Conservation (phyloP, 2,888 invertebrate genomes). For the Cerceris rybyensis region DNA sequence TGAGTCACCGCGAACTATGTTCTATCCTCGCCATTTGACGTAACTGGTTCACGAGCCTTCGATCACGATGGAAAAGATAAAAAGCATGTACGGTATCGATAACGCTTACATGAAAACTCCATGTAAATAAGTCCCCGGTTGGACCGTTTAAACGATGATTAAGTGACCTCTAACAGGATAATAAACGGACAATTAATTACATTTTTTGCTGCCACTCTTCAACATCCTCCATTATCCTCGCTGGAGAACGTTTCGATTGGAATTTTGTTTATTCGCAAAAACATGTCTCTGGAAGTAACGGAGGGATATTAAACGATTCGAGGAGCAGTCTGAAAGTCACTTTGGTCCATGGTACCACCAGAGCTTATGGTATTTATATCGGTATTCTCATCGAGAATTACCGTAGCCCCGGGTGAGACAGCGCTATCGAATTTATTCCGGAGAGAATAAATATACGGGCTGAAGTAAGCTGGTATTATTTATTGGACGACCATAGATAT, state of each 20-base stretch:
- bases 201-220: not conserved
- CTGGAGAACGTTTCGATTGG: too few species aligned
- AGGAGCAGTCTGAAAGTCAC: too few species aligned
- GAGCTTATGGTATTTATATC: not conserved
- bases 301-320: too few species aligned
- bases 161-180: constrained; percentile 7
- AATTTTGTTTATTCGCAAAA: too few species aligned
- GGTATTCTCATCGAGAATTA: not conserved
- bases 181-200: constrained; percentile 39
- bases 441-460: not conserved
- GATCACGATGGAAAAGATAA: constrained; percentile 26
- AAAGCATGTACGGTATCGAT: constrained; percentile 29
- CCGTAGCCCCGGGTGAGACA: not conserved
- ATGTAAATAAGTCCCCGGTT: constrained; percentile 14
- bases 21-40: not conserved
- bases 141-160: not conserved
- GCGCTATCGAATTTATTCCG: constrained; percentile 2
- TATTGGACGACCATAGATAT: not conserved
- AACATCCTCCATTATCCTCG: too few species aligned
- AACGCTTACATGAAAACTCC: not conserved
- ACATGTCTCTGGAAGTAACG: too few species aligned
- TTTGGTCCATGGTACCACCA: not conserved
- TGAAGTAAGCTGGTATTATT: not conserved
- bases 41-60: not conserved
- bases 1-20: not conserved